A percentile compares a stretch with the other conserved stretches of the same genome.
phyloP scores from a whole-genome alignment of 1,140 invertebrate species.

The Uloborus diversus region DNA sequence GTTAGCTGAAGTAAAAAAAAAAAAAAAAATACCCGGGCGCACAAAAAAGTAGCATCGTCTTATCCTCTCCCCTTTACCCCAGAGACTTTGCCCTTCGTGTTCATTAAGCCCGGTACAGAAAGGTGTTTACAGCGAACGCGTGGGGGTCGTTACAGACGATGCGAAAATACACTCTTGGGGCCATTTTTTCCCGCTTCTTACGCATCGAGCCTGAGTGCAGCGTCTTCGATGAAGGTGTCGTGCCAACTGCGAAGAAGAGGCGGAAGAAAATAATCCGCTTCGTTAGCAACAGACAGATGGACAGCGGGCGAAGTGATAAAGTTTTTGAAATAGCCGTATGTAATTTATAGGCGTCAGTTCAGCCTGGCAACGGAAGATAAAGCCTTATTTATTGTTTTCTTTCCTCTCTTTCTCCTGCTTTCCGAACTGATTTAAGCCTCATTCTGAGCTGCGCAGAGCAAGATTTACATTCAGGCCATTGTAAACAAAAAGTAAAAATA shows the following conservation, averaged over 20 bases:
- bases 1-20: conserved; percentile 29
- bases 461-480: no score
- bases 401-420: not conserved
- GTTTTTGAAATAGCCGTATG: conserved; percentile 16
- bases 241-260: not conserved
- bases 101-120: conserved; percentile 47
- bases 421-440: not conserved
- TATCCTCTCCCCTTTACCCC: conserved; percentile 49
- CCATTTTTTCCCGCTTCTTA: conserved; percentile 26
- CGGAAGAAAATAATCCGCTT: conserved; percentile 40
- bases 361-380: no score
- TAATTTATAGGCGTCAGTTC: conserved; percentile 21
- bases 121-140: conserved; percentile 49
- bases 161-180: conserved; percentile 47
- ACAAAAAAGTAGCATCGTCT: conserved; percentile 40
- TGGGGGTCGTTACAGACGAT: conserved; percentile 30
- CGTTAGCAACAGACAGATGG: conserved; percentile 40
- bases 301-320: conserved; percentile 7
- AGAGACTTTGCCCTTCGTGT: conserved; percentile 41
- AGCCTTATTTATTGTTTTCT: not conserved
- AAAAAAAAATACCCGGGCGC: conserved; percentile 15
- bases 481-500: no score
- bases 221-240: not conserved
- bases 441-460: no score
- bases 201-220: conserved; percentile 3